Conservation (phyloP, 2,888 invertebrate genomes). For the Oscheius sp. region DNA sequence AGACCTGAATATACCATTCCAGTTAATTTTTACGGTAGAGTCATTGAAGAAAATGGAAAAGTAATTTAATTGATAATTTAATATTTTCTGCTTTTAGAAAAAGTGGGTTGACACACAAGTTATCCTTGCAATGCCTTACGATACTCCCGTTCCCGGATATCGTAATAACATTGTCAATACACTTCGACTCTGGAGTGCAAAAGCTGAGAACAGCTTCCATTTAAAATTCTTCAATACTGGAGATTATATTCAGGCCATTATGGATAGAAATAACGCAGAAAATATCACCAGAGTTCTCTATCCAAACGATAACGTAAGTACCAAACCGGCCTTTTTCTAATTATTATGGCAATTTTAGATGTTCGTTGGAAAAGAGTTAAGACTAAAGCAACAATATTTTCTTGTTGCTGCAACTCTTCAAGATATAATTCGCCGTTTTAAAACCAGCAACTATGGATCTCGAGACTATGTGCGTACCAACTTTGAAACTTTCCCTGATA, state of each 20-base stretch:
- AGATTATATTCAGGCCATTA: conserved; percentile 82
- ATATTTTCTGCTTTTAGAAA: conserved; percentile 36
- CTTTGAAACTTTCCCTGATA: conserved; percentile 89
- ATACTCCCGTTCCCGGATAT: conserved; percentile 97
- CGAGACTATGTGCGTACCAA: conserved; percentile 85
- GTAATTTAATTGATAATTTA: not conserved
- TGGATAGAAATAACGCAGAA: conserved; percentile 95
- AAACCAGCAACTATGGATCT: conserved; percentile 89
- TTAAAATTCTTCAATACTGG: conserved; percentile 69
- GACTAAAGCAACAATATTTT: conserved; percentile 98
- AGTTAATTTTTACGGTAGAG: conserved; percentile 90
- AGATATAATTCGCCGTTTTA: conserved; percentile 95
- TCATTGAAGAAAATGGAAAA: conserved; percentile 81
- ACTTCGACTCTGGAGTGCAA: conserved; percentile 75
- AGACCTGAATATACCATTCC: conserved; percentile 97
- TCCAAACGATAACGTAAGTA: conserved; percentile 89
- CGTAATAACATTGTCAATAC: conserved; percentile 98
- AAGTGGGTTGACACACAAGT: conserved; percentile 72
- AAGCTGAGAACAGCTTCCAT: conserved; percentile 69
- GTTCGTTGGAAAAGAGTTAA: conserved; percentile 97
- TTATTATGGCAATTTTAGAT: conserved; percentile 75
- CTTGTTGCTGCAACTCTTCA: conserved; percentile 94
- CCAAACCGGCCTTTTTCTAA: too few relatives aligned
- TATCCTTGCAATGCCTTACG: conserved; percentile 97
- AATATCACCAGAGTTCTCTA: conserved; percentile 97